phyloP scores from a whole-genome alignment of 1,140 invertebrate species.

The Cotesia vestalis region DNA sequence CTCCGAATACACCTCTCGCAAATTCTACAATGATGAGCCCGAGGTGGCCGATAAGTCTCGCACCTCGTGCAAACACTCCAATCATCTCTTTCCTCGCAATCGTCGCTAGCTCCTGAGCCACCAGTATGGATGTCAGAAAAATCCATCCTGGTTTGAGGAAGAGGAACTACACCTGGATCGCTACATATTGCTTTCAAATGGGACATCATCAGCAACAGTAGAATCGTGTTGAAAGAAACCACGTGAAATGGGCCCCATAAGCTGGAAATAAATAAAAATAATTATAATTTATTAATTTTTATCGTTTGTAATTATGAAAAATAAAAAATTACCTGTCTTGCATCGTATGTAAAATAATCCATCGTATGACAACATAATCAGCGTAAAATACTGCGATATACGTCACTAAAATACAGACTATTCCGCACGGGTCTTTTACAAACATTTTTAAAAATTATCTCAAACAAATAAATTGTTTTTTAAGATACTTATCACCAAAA shows the following conservation, averaged over 20 bases:
- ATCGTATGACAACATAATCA: slow-evolving; percentile 88
- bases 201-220: slow-evolving; percentile 80
- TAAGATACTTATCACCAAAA: too few relatives aligned
- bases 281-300: slow-evolving; percentile 8
- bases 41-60: slow-evolving; percentile 83
- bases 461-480: too few relatives aligned
- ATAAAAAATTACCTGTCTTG: slow-evolving; percentile 73
- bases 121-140: slow-evolving; percentile 86
- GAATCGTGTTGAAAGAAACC: slow-evolving; percentile 81
- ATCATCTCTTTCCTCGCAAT: slow-evolving; percentile 71
- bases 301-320: background rate
- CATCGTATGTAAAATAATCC: slow-evolving; percentile 86
- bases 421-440: slow-evolving; percentile 86
- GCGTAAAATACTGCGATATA: slow-evolving; percentile 88
- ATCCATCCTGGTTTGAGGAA: slow-evolving; percentile 81
- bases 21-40: slow-evolving; percentile 89
- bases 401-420: slow-evolving; percentile 85
- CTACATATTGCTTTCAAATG: slow-evolving; percentile 87
- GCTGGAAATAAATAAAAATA: slow-evolving; percentile 68
- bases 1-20: slow-evolving; percentile 85
- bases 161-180: slow-evolving; percentile 88
- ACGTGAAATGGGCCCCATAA: slow-evolving; percentile 88
- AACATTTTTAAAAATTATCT: slow-evolving; percentile 59
- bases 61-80: slow-evolving; percentile 89
- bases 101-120: slow-evolving; percentile 54